Evolutionary conservation across 2,113 vertebrate genomes (phyloP), one percentile per base, ranked within the genome.

Genomic region (Cyprinodon tularosa): DNA sequence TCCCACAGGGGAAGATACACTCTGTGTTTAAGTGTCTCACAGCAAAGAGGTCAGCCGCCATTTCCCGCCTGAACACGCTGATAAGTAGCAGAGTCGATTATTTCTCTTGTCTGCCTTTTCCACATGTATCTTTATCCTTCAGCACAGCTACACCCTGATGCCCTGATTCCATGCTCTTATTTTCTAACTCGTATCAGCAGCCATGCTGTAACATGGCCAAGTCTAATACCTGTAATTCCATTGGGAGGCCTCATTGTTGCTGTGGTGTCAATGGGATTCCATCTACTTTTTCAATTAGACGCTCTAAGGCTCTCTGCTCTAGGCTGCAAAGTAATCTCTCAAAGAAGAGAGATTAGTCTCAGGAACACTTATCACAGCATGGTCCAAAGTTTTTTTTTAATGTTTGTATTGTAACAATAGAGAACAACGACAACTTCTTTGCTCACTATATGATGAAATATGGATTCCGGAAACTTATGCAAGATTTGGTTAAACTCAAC

Each of bases 251-350:
- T 91, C 83, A 71, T 88, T 84, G 84, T 87, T 79, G 80, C 74
- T 72, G 74, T 61, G 2, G 61, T 42, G n/a, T 81, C 68, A 37
- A 61, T 10, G 79, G 84, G 87, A 86, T 92, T 88, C 90, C 81
- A 15, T 84, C 76, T 42, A 63, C 74, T 72, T 89, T 93, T 94
- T 93, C 92, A 94, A 90, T 93, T 92, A 93, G 90, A 87, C 76
- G 87, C 84, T 90, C 84, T n/a, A 83, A 82, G 82, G 90, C 90
- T 85, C 86, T 83, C 75, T 38, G 75, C 71, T 44, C 76, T 69
- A 62, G 6, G 69, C 68, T 77, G 71, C 85, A 76, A 50, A 82
- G 86, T 92, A 92, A 94, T 93, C 92, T 90, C 81, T 82, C 40
- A 38, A 65, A 84, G 74, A 59, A 83, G 72, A 77, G 66, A 71